Base-by-base conservation (phyloP, 1,140 invertebrate species). In the Anastatus disparis region DNA sequence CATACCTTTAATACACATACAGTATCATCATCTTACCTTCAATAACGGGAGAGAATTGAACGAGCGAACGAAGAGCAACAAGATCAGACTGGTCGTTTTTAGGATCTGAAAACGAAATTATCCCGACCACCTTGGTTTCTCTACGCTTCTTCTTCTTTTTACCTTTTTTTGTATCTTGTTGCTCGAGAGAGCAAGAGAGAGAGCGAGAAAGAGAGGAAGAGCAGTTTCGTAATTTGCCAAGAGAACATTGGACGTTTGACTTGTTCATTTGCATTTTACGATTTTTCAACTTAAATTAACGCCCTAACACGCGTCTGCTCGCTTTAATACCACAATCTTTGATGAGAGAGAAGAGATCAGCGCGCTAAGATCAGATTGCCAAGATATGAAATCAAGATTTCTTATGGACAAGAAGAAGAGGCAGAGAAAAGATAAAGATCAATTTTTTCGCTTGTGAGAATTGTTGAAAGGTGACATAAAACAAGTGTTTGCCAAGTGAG, bases 101-200 rank as follows among this genome's bases (percentile, higher is more conserved):
- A 75, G 74, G 76, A 76, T 72, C 67, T 65, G 77, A n/a, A n/a
- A n/a, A n/a, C 79, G 79, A 77, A 85, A 85, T 85, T 85, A 85
- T 81, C 84, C 76, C 83, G 84, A 84, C 84, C 84, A 85, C 84
- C 84, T 86, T 85, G 83, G 83, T 81, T n/a, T 82, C 81, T 79
- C 81, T 74, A 74, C 76, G 27, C 40, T 31, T 7, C 22, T 62
- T 17, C 24, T 56, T 59, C 40, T 70, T 73, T 38, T 20, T 62
- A 56, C 15, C 40, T 70, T 73, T 38, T 20, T 62, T 62, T 26
- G 53, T 73, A 35, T 82, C 82, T 84, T 84, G 81, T n/a, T n/a
- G n/a, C n/a, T n/a, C n/a, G n/a, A n/a, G n/a, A n/a, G n/a, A n/a
- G n/a, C n/a, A n/a, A n/a, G n/a, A n/a, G n/a, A n/a, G n/a, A n/a